Conservation (phyloP, 2,797 vertebrate species). For the Nannoperca australis region DNA sequence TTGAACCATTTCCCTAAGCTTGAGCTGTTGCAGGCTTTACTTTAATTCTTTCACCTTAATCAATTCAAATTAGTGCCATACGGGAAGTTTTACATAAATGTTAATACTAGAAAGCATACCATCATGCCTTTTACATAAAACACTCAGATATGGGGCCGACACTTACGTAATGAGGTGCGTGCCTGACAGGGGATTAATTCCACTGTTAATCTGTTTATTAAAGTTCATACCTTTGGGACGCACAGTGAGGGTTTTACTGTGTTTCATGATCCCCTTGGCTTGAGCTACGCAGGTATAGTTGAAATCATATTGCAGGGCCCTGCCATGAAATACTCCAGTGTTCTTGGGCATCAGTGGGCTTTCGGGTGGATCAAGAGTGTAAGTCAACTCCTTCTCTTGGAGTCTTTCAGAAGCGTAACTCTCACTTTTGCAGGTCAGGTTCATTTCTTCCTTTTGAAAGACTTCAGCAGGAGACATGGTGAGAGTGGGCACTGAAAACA, state of each 20-base stretch:
- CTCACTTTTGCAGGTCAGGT: conserved; percentile 73
- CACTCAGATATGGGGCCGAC: background rate
- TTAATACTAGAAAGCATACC: background rate
- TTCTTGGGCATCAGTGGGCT: accelerated
- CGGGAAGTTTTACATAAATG: background rate
- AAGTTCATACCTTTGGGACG: conserved; percentile 78
- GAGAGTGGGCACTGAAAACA: conserved; percentile 82
- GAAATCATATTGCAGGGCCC: conserved; percentile 44
- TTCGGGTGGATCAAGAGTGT: conserved; percentile 55
- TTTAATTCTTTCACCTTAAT: too few relatives aligned
- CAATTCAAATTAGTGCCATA: background rate
- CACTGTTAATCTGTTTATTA: background rate
- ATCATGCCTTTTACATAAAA: too few relatives aligned
- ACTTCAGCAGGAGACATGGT: conserved; percentile 68
- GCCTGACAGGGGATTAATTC: background rate
- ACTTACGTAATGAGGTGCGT: background rate
- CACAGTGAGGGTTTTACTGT: conserved; percentile 62
- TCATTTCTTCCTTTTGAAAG: conserved; percentile 73
- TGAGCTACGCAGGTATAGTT: conserved; percentile 78
- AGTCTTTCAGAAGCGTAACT: conserved; percentile 55
- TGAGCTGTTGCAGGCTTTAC: background rate
- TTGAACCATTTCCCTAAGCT: too few relatives aligned
- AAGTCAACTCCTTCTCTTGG: conserved; percentile 53
- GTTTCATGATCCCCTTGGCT: conserved; percentile 74
- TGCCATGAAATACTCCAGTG: conserved; percentile 54